These are phyloP conservation scores for Sinocyclocheilus maitianheensis DNA, from an alignment of 2,113 vertebrate genomes.

Conservation along the genomic window DNA sequence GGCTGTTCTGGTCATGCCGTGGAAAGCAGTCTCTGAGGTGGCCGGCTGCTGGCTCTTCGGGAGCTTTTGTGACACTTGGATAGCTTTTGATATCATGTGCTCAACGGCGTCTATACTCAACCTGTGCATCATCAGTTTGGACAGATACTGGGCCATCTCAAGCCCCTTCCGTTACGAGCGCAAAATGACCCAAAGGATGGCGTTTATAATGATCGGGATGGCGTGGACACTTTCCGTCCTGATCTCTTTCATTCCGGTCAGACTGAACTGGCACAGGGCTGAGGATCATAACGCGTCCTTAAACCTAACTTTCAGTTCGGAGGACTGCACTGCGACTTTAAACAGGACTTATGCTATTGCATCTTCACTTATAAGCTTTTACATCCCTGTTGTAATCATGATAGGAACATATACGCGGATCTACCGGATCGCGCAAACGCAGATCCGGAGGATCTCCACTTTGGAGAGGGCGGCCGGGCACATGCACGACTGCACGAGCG, in stretches of 20 bases:
- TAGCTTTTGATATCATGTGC: constrained; percentile 83
- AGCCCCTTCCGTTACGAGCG: constrained; percentile 79
- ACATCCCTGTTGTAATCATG: constrained; percentile 81
- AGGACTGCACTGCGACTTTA: constrained; percentile 75
- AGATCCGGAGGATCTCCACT: constrained; percentile 79
- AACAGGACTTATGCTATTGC: constrained; percentile 77
- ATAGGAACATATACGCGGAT: constrained; percentile 81
- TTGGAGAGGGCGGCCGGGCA: constrained; percentile 75
- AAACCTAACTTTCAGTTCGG: constrained; percentile 34
- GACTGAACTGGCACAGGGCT: constrained; percentile 79
- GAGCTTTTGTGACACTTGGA: constrained; percentile 80
- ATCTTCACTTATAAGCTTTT: constrained; percentile 70
- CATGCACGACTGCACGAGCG: constrained; percentile 63
- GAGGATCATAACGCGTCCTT: constrained; percentile 10
- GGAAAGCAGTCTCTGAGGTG: constrained; percentile 78
- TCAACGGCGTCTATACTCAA: constrained; percentile 82
- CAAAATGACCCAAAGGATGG: constrained; percentile 76
- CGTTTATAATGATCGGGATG: constrained; percentile 74
- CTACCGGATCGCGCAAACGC: constrained; percentile 81
- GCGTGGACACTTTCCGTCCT: constrained; percentile 81
- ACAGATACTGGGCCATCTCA: constrained; percentile 82
- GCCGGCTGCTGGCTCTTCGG: constrained; percentile 78
- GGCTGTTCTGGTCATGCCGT: constrained; percentile 81
- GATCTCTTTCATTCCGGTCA: constrained; percentile 75
- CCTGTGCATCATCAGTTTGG: constrained; percentile 84